phyloP scores from a whole-genome alignment of 2,888 invertebrate species.

The Tenthredo scrophulariae region DNA sequence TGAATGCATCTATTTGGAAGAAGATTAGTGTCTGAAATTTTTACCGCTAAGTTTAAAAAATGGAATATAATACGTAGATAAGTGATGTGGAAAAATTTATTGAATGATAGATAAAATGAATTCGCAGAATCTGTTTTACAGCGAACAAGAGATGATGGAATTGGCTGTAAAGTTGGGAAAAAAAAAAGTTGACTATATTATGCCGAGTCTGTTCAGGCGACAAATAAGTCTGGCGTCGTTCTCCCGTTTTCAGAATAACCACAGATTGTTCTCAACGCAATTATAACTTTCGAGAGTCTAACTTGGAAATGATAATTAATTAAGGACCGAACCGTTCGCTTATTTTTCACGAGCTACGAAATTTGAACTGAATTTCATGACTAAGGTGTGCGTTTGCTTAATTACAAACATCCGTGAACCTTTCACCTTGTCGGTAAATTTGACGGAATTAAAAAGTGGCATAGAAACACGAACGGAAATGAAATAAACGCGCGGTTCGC shows the following conservation, averaged over 20 bases:
- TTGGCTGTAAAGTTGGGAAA: slow-evolving; percentile 4
- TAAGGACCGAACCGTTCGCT: slow-evolving; percentile 43
- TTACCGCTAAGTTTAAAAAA: neutral
- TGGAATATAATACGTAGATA: neutral
- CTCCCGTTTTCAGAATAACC: slow-evolving; percentile 1
- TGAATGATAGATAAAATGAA: neutral
- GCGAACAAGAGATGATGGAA: slow-evolving; percentile 9
- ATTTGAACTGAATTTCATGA: neutral
- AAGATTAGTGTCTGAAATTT: neutral
- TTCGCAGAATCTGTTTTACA: slow-evolving; percentile 12
- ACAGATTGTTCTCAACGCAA: slow-evolving; percentile 74
- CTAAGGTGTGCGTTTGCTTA: slow-evolving; percentile 6
- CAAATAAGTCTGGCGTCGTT: slow-evolving; percentile 49
- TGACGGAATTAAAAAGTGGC: slow-evolving; percentile 20
- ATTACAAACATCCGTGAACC: slow-evolving; percentile 18
- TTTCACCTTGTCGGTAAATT: slow-evolving; percentile 29
- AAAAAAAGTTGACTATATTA: slow-evolving; percentile 27
- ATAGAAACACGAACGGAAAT: slow-evolving; percentile 28
- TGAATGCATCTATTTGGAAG: neutral
- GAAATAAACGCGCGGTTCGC: slow-evolving; percentile 30
- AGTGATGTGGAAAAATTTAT: neutral
- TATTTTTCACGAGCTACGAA: slow-evolving; percentile 18
- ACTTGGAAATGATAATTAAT: slow-evolving; percentile 51
- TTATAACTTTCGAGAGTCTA: slow-evolving; percentile 70
- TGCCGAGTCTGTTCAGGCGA: slow-evolving; percentile 32